Base-by-base conservation (phyloP, 2,113 vertebrate species). In the Platycercus adscitus region DNA sequence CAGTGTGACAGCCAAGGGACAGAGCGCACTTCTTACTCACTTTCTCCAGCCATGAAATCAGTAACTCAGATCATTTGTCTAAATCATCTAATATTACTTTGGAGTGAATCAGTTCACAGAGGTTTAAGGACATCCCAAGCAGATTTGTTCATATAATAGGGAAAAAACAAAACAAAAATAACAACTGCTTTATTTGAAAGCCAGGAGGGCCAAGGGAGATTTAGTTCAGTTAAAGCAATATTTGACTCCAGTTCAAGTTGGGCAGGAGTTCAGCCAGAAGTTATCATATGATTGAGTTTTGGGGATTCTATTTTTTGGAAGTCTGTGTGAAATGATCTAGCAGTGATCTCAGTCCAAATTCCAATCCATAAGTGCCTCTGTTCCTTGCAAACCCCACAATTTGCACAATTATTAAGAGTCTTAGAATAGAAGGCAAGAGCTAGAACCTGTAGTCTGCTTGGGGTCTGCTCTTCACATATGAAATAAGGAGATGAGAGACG, bases 231-330 rank as follows among this genome's bases (percentile, higher is more conserved):
- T 94, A 93, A 93, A 94, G 60, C 19, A 91, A 20, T 44, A 52
- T 94, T 96, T 97, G 95, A 93, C 49, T 91, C 20, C 68, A 68
- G 31, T 83, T 96, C 93, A 94, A 95, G 33, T 56, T 92, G 90
- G 90, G 52, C 76, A 93, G 76, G 47, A 93, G 95, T 96, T 96
- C 95, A 96, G 88, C 96, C 96, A 97, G 83, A 95, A 96, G 90
- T 97, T 97, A 96, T 96, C 95, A 96, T 90, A 97, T 96, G 95
- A 96, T 93, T 96, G 93, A 29, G 94, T 89, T 96, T 96, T 91
- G 83, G 91, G 85, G 83, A 89, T 92, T 96, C 86, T 96, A n/a
- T 44, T 58, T 88, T 93, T 83, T 96, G 76, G 50, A 88, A 90
- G 50, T 47, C 43, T 90, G 21, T 70, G 28, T 81, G 66, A 92